Conservation (phyloP, 2,113 vertebrate genomes). For the Syngnathus typhle region DNA sequence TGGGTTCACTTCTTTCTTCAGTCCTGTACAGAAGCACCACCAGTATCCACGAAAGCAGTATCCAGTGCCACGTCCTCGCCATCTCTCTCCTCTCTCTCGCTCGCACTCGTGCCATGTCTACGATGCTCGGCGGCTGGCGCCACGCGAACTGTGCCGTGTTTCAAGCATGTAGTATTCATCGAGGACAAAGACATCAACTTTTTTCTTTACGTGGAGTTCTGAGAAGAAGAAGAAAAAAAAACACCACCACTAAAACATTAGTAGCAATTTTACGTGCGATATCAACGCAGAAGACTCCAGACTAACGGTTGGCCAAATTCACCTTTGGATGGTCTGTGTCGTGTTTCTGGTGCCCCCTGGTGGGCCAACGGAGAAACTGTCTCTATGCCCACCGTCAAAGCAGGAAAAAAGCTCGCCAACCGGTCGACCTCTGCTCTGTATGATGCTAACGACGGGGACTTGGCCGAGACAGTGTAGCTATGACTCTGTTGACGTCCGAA, state of each 20-base stretch:
- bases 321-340: conserved; percentile 57
- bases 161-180: conserved; percentile 80
- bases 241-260: conserved; percentile 48
- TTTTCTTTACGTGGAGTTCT: conserved; percentile 68
- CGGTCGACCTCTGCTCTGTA: conserved; percentile 63
- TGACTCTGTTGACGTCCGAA: conserved; percentile 49
- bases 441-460: conserved; percentile 63
- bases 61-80: conserved; percentile 17
- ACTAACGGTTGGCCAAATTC: conserved; percentile 60
- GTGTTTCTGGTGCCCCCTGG: conserved; percentile 42
- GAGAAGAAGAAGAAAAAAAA: conserved; percentile 50
- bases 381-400: conserved; percentile 54
- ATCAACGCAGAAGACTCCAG: conserved; percentile 40
- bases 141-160: conserved; percentile 69
- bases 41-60: conserved; percentile 43
- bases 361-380: conserved; percentile 51
- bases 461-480: conserved; percentile 31
- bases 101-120: conserved; percentile 57
- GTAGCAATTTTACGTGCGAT: conserved; percentile 61
- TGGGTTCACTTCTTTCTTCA: background rate
- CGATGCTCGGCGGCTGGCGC: conserved; percentile 59
- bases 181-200: conserved; percentile 63
- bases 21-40: conserved; percentile 38
- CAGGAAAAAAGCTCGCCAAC: conserved; percentile 52
- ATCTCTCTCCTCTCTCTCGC: conserved; percentile 42